phyloP scores from a whole-genome alignment of 2,888 invertebrate genomes.

The Clostera curtula region DNA sequence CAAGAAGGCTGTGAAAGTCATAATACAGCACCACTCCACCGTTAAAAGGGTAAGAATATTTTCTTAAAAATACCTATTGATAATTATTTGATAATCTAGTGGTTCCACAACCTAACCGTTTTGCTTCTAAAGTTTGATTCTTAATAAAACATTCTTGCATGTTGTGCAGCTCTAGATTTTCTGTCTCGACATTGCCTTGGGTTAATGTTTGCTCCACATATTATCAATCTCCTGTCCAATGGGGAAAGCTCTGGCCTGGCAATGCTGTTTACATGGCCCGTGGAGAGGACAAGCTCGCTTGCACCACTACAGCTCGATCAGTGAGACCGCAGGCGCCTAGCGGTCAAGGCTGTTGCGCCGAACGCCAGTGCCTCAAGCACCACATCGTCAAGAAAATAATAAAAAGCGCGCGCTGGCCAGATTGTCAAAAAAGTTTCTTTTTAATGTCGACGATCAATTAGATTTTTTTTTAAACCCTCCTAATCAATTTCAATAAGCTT shows the following conservation, averaged over 20 bases:
- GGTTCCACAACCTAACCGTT: too few species aligned
- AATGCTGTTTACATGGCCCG: constrained; percentile 46
- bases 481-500: constrained; percentile 12
- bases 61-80: too few species aligned
- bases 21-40: too few species aligned
- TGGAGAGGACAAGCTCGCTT: constrained; percentile 42
- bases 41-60: too few species aligned
- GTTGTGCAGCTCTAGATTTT: too few species aligned
- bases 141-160: too few species aligned
- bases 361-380: constrained; percentile 35
- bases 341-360: constrained; percentile 62
- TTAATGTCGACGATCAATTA: constrained; percentile 12
- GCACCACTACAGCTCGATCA: constrained; percentile 46
- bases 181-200: too few species aligned
- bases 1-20: too few species aligned
- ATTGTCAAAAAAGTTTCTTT: constrained; percentile 44
- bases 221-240: constrained; percentile 22
- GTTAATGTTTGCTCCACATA: too few species aligned
- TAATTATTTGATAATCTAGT: too few species aligned
- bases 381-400: constrained; percentile 37
- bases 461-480: constrained; percentile 18
- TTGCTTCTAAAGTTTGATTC: too few species aligned
- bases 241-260: constrained; percentile 23
- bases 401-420: constrained; percentile 61
- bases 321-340: constrained; percentile 60